Percentiles rank a stretch among this genome's conserved stretches.
Evolutionary conservation across 2,113 vertebrate genomes (phyloP).

Genomic region (Cebidichthys violaceus): DNA sequence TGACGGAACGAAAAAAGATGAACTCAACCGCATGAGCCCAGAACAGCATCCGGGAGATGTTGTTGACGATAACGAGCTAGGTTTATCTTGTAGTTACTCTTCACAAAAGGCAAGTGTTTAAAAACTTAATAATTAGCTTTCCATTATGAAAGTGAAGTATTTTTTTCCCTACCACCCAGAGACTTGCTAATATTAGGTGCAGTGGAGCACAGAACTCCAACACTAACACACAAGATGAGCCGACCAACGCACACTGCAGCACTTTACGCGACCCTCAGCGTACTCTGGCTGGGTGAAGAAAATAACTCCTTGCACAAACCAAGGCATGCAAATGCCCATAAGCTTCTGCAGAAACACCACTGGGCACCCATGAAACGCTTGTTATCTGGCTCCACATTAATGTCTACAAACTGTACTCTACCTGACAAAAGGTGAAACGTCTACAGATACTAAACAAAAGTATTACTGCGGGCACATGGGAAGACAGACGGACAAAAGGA

Average conservation of each 20-base stretch:
- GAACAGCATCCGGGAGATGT: neutral
- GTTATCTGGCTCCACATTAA: slow-evolving; percentile 2
- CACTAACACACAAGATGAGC: neutral
- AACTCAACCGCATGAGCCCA: too few species aligned
- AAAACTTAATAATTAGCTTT: neutral
- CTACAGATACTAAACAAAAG: neutral
- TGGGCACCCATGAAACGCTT: neutral
- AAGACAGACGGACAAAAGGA: slow-evolving; percentile 8
- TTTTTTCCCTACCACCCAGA: neutral
- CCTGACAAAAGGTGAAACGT: slow-evolving; percentile 6
- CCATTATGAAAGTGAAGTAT: neutral
- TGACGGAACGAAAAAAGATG: neutral
- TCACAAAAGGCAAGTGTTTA: neutral
- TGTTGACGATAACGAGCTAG: neutral
- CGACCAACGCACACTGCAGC: neutral
- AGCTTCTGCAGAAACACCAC: neutral
- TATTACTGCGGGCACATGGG: neutral
- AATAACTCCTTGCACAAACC: neutral
- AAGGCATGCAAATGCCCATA: neutral
- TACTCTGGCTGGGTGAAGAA: neutral
- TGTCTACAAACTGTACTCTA: neutral
- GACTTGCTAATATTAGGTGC: neutral
- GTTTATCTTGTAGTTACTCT: neutral
- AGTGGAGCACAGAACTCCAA: neutral
- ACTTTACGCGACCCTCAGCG: neutral